Conservation (phyloP, 2,888 invertebrate species). For the Epistrophe grossulariae region DNA sequence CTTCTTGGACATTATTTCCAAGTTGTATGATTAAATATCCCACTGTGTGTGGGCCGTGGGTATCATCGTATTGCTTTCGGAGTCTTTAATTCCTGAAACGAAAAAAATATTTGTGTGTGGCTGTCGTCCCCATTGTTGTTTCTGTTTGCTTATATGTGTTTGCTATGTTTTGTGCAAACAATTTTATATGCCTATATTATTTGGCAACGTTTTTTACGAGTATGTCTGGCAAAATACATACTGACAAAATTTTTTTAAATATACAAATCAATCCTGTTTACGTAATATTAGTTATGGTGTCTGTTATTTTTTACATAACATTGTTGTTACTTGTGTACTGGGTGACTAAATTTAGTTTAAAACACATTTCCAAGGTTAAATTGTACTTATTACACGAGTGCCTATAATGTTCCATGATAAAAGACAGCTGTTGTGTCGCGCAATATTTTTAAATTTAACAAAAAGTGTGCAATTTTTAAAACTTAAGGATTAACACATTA, state of each 20-base stretch:
- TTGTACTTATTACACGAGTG: background rate
- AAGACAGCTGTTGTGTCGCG: background rate
- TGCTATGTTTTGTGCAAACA: slow-evolving; percentile 10
- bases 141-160: slow-evolving; percentile 4
- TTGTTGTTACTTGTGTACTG: background rate
- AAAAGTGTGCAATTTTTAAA: too few species aligned
- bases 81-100: slow-evolving; percentile 39
- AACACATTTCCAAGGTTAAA: slow-evolving; percentile 10
- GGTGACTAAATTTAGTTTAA: background rate
- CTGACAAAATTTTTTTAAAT: slow-evolving; percentile 1
- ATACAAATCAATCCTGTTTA: slow-evolving; percentile 25
- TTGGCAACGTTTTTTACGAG: slow-evolving; percentile 15
- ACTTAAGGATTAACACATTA: too few species aligned
- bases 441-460: background rate
- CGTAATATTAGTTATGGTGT: slow-evolving; percentile 14
- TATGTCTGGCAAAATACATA: slow-evolving; percentile 3
- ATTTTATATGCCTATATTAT: background rate
- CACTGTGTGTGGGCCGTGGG: background rate
- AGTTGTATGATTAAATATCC: background rate
- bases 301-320: slow-evolving; percentile 17
- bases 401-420: background rate
- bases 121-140: slow-evolving; percentile 14
- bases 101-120: slow-evolving; percentile 35
- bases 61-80: slow-evolving; percentile 9
- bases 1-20: background rate